Evolutionary conservation across 2,888 invertebrate genomes (phyloP).

Genomic region (Thereva nobilitata): DNA sequence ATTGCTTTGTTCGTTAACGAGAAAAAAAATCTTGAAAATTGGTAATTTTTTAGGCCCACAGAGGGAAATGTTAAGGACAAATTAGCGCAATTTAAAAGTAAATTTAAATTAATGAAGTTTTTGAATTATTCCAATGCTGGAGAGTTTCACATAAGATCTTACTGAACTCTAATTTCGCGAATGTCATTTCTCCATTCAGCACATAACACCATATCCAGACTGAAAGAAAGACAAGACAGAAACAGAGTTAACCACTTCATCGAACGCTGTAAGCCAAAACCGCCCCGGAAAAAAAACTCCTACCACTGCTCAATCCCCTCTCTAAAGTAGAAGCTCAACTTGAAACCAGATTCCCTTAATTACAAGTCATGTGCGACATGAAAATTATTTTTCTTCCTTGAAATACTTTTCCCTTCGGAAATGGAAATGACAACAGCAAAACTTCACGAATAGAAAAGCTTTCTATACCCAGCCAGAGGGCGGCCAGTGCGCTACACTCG

Average conservation of each 20-base stretch:
- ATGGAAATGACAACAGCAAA: slow-evolving; percentile 30
- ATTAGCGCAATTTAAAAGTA: too few species aligned
- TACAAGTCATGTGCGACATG: slow-evolving; percentile 32
- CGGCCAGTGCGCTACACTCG: background rate
- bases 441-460: slow-evolving; percentile 22
- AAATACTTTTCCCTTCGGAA: slow-evolving; percentile 14
- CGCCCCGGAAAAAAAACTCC: slow-evolving; percentile 16
- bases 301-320: background rate
- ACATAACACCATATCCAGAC: too few species aligned
- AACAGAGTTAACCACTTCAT: too few species aligned
- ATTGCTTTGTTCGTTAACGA: too few species aligned
- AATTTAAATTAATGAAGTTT: too few species aligned
- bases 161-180: background rate
- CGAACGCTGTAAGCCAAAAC: background rate
- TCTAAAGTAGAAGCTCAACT: too few species aligned
- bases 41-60: too few species aligned
- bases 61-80: too few species aligned
- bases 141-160: background rate
- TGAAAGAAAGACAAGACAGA: too few species aligned
- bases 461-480: slow-evolving; percentile 7
- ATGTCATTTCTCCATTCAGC: too few species aligned
- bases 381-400: slow-evolving; percentile 20
- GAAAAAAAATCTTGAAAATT: too few species aligned
- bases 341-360: slow-evolving; percentile 29
- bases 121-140: too few species aligned